phyloP scores from a whole-genome alignment of 1,140 invertebrate species.

The Drosophila bocki region DNA sequence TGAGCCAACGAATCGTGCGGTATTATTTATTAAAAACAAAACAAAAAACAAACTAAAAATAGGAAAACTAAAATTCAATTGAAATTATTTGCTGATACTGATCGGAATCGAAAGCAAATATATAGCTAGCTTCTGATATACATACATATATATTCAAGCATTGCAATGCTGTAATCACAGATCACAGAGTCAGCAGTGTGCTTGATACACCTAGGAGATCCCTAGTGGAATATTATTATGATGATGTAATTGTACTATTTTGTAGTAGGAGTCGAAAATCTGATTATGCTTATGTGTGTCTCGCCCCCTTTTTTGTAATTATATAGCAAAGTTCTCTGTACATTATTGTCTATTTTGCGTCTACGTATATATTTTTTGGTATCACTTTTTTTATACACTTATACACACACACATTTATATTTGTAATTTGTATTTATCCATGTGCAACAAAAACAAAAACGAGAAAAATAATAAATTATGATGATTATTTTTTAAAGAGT shows the following conservation, averaged over 20 bases:
- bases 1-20: constrained; percentile 79
- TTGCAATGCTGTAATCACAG: constrained; percentile 50
- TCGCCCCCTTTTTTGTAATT: constrained; percentile 49
- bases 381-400: constrained; percentile 58
- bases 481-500: constrained; percentile 75
- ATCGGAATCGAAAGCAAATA: constrained; percentile 51
- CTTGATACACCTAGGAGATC: constrained; percentile 45
- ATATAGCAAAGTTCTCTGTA: constrained; percentile 63
- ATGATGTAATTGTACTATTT: constrained; percentile 50
- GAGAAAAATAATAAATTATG: constrained; percentile 68
- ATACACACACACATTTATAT: constrained; percentile 62
- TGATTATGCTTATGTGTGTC: constrained; percentile 70
- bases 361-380: constrained; percentile 67
- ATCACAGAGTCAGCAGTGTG: constrained; percentile 68
- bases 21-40: constrained; percentile 73
- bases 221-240: constrained; percentile 32
- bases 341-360: constrained; percentile 69
- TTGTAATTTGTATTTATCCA: constrained; percentile 81
- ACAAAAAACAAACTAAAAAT: constrained; percentile 35
- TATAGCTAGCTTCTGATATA: constrained; percentile 57
- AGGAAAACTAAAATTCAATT: constrained; percentile 54
- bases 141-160: constrained; percentile 33
- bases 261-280: constrained; percentile 60
- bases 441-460: constrained; percentile 52
- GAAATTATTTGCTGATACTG: constrained; percentile 79